Percentiles rank a stretch among this genome's conserved stretches.
phyloP scores from a whole-genome alignment of 2,888 invertebrate species.

The Diachrysia chrysitis region DNA sequence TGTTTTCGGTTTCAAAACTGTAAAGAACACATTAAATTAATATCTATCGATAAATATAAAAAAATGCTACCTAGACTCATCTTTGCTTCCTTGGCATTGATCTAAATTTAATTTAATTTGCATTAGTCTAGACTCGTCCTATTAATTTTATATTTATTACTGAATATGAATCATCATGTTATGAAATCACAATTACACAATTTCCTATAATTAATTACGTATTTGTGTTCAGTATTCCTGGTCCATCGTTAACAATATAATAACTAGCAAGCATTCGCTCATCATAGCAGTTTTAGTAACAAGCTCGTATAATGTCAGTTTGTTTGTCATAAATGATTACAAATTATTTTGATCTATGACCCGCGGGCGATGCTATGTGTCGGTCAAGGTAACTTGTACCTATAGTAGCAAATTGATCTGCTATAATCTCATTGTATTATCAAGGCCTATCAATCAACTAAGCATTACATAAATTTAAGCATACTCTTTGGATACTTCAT shows the following conservation, averaged over 20 bases:
- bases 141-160: background rate
- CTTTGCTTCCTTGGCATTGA: background rate
- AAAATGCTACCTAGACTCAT: background rate
- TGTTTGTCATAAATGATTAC: conserved; percentile 71
- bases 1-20: conserved; percentile 88
- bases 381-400: conserved; percentile 76
- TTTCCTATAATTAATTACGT: conserved; percentile 30
- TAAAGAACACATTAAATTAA: conserved; percentile 35
- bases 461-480: conserved; percentile 26
- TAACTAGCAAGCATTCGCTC: conserved; percentile 28
- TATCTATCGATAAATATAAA: background rate
- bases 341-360: conserved; percentile 81
- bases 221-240: conserved; percentile 28
- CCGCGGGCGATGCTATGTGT: conserved; percentile 57
- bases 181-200: conserved; percentile 7
- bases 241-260: conserved; percentile 39
- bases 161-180: conserved; percentile 19
- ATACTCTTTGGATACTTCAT: conserved; percentile 21
- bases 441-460: conserved; percentile 57
- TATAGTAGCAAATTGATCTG: conserved; percentile 63
- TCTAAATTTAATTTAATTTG: conserved; percentile 4
- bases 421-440: conserved; percentile 59
- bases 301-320: conserved; percentile 62
- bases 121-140: background rate
- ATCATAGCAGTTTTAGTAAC: conserved; percentile 46